phyloP scores from a whole-genome alignment of 2,113 vertebrate species.

The Columbina picui region DNA sequence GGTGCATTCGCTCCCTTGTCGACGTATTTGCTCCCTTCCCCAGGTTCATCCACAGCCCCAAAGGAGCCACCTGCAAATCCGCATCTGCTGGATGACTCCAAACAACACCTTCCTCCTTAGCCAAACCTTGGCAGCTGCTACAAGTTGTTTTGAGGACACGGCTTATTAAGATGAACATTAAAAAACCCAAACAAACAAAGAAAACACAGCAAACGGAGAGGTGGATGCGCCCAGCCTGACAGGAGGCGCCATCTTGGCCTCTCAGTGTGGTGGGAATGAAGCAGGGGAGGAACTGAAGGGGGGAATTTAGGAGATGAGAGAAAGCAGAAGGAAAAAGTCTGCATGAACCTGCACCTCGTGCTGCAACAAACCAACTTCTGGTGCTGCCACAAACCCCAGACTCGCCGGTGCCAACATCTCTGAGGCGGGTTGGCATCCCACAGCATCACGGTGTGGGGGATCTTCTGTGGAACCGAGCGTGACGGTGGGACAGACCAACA shows the following conservation, averaged over 20 bases:
- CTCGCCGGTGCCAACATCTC: neutral
- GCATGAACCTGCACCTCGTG: neutral
- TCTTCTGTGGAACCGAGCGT: neutral
- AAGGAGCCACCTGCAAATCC: neutral
- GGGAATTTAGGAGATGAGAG: neutral
- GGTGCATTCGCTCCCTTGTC: neutral
- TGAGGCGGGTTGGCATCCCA: neutral
- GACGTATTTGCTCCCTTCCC: no score
- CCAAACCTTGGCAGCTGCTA: neutral
- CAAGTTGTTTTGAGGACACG: fast-evolving
- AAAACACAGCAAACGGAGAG: no score
- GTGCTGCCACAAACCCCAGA: neutral
- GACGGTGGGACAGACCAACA: fast-evolving
- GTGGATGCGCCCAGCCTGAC: neutral
- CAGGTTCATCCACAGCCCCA: no score
- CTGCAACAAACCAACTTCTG: no score
- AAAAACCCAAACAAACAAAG: neutral
- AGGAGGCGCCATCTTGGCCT: neutral
- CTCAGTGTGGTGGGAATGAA: neutral
- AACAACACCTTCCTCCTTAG: neutral
- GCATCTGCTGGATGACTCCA: neutral
- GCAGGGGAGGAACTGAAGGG: neutral
- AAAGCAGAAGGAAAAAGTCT: neutral
- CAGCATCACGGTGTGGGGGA: fast-evolving
- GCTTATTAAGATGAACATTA: neutral